These are phyloP conservation scores for Centropyge bicolor DNA, from an alignment of 2,797 vertebrate species.

Conservation along the genomic window DNA sequence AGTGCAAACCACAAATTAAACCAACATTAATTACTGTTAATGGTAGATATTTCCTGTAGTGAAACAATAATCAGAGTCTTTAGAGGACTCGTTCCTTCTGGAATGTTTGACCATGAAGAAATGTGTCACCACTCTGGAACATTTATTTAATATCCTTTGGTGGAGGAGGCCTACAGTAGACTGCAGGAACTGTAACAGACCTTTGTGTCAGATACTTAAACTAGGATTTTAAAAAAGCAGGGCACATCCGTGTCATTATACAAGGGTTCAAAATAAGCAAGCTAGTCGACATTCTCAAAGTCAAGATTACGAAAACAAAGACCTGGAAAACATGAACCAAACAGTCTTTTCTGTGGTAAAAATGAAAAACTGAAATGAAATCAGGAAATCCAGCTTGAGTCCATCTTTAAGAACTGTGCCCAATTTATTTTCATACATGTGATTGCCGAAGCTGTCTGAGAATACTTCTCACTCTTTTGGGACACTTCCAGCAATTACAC, in stretches of 20 bases:
- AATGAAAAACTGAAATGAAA: not conserved
- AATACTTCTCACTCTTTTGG: not conserved
- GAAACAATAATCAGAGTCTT: not conserved
- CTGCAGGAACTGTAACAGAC: not conserved
- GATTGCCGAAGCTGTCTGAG: not conserved
- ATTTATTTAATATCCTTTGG: conserved; percentile 12
- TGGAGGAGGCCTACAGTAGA: not conserved
- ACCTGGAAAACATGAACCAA: not conserved
- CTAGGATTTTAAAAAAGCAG: too few relatives aligned
- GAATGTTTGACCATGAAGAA: not conserved
- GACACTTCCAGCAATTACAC: not conserved
- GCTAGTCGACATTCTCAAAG: not conserved
- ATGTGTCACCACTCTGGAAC: not conserved
- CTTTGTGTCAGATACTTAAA: not conserved
- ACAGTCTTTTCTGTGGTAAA: too few relatives aligned
- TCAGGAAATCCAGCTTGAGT: not conserved
- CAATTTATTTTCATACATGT: conserved; percentile 11
- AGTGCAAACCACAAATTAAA: not conserved
- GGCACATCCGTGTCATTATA: not conserved
- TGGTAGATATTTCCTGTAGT: not conserved
- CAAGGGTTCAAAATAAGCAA: not conserved
- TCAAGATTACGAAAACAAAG: not conserved
- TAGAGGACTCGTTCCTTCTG: not conserved
- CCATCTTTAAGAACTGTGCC: conserved; percentile 1
- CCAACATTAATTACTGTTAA: not conserved